Evolutionary conservation across 2,888 invertebrate genomes (phyloP).

Genomic region (Dinocampus coccinellae): DNA sequence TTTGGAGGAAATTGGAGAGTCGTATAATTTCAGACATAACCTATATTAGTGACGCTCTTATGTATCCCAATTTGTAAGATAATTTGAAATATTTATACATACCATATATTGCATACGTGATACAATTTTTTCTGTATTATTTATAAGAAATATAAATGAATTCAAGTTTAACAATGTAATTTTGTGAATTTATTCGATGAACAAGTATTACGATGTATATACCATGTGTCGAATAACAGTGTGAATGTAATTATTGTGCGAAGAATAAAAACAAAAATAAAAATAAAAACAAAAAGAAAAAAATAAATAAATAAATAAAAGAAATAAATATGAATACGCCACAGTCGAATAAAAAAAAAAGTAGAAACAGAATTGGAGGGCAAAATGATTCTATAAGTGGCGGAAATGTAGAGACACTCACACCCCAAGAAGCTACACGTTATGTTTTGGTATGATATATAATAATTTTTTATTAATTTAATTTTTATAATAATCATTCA

Average conservation of each 20-base stretch:
- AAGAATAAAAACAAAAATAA: too few species aligned
- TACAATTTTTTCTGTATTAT: neutral
- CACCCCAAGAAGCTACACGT: slow-evolving; percentile 61
- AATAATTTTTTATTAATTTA: neutral
- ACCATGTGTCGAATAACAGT: neutral
- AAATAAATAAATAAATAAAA: neutral
- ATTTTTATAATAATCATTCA: neutral
- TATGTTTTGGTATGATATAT: slow-evolving; percentile 59
- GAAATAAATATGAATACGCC: slow-evolving; percentile 57
- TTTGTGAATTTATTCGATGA: neutral
- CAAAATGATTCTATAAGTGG: slow-evolving; percentile 52
- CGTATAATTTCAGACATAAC: neutral
- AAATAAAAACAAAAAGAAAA: too few species aligned
- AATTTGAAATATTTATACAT: neutral
- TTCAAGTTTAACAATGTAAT: neutral
- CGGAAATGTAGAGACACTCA: slow-evolving; percentile 54
- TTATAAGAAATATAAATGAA: neutral
- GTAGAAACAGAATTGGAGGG: slow-evolving; percentile 59
- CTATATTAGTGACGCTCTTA: neutral
- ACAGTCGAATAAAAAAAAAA: slow-evolving; percentile 64
- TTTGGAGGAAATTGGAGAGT: neutral
- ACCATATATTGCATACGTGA: neutral
- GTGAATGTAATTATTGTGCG: neutral
- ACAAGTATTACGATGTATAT: neutral
- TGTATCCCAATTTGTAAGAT: neutral